Evolutionary conservation across 53 echinoderm and acorn worm species (phyloP).

Genomic region (Arbacia lixula): DNA sequence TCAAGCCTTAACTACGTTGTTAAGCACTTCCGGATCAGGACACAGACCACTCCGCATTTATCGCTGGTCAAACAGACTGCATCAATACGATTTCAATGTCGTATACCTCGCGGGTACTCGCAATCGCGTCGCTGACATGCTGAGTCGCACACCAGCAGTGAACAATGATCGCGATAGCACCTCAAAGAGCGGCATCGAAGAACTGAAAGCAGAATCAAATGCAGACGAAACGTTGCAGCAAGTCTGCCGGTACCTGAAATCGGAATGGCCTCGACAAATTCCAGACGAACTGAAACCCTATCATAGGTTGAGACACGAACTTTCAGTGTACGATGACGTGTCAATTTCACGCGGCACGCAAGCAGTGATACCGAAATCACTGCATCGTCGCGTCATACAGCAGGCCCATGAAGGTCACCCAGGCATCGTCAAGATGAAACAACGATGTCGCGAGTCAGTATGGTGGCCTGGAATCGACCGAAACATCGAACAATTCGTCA

Average conservation of each 20-base stretch:
- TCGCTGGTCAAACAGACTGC: constrained; percentile 56
- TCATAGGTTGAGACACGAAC: too few relatives aligned
- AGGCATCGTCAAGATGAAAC: constrained; percentile 70
- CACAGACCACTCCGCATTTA: constrained; percentile 60
- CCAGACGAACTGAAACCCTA: too few relatives aligned
- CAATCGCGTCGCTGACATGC: constrained; percentile 70
- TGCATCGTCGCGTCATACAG: constrained; percentile 36
- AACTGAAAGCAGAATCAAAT: too few relatives aligned
- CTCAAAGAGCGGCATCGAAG: constrained; percentile 16
- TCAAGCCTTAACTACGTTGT: constrained; percentile 62
- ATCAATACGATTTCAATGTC: constrained; percentile 61
- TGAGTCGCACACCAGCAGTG: constrained; percentile 28
- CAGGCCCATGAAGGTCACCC: constrained; percentile 69
- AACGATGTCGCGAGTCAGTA: constrained; percentile 53
- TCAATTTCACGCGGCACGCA: constrained; percentile 30
- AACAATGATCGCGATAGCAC: neutral
- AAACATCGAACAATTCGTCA: constrained; percentile 11
- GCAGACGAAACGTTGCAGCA: too few relatives aligned
- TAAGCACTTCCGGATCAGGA: constrained; percentile 59
- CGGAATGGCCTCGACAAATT: too few relatives aligned
- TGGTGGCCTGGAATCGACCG: constrained; percentile 77
- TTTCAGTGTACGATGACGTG: constrained; percentile 45
- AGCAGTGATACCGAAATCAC: constrained; percentile 59
- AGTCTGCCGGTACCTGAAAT: too few relatives aligned
- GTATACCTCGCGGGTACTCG: constrained; percentile 56